Conservation (phyloP, 2,797 vertebrate species). For the Amblyraja radiata region DNA sequence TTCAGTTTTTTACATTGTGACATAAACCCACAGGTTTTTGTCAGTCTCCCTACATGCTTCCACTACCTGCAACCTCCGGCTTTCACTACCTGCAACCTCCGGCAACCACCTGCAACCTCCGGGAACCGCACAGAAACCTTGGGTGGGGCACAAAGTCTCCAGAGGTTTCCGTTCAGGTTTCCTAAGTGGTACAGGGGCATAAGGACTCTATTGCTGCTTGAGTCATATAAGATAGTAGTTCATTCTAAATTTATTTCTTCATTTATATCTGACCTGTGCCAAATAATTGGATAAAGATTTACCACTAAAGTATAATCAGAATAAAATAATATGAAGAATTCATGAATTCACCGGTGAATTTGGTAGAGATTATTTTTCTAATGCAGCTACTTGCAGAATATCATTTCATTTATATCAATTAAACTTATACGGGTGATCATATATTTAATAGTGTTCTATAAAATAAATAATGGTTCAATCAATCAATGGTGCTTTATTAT, state of each 20-base stretch:
- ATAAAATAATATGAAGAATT: not conserved
- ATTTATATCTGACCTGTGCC: not conserved
- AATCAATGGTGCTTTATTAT: too few species aligned
- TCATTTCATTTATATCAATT: not conserved
- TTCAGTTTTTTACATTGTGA: not conserved
- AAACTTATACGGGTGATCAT: not conserved
- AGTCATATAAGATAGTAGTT: not conserved
- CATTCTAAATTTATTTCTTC: not conserved
- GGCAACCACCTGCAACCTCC: too few species aligned
- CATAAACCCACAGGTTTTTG: too few species aligned
- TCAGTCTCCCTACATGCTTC: too few species aligned
- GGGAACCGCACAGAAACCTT: too few species aligned
- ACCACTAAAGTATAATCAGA: not conserved
- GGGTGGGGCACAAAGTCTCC: too few species aligned
- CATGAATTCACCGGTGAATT: not conserved
- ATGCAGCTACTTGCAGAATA: too few species aligned
- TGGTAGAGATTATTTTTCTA: not conserved
- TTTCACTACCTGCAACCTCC: too few species aligned
- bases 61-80: too few species aligned
- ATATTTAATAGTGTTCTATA: not conserved
- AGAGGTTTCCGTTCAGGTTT: too few species aligned
- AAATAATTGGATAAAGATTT: not conserved
- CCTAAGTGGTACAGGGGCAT: too few species aligned
- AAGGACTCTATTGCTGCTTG: not conserved
- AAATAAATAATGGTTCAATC: not conserved